These are phyloP conservation scores for Hypotaenidia okinawae DNA, from an alignment of 2,797 vertebrate genomes.

Conservation along the genomic window DNA sequence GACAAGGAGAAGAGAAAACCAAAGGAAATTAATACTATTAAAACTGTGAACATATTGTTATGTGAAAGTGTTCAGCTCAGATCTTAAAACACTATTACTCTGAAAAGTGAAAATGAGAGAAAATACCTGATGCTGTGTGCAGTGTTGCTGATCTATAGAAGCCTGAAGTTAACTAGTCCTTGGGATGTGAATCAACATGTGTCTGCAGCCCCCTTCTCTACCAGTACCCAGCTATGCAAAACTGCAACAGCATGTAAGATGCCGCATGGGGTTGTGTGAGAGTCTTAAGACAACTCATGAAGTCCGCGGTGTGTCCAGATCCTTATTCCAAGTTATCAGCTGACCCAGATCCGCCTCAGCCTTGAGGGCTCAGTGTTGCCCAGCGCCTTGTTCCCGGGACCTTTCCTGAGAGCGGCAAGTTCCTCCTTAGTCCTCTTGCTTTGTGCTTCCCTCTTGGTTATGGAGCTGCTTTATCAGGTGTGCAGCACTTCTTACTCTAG, in stretches of 20 bases:
- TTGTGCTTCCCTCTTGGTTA: background rate
- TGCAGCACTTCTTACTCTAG: slow-evolving; percentile 73
- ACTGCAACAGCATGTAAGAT: background rate
- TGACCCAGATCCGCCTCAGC: accelerated
- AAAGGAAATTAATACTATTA: background rate
- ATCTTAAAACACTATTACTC: background rate
- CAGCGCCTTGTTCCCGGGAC: background rate
- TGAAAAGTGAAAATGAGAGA: background rate
- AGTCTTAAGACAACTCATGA: accelerated
- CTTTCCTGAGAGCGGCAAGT: background rate
- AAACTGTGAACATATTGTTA: background rate
- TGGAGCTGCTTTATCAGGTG: slow-evolving; percentile 4
- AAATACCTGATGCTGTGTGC: background rate
- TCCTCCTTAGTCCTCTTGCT: background rate
- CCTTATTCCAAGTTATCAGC: background rate
- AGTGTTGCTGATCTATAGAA: background rate
- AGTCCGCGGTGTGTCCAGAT: background rate
- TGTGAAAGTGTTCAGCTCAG: background rate
- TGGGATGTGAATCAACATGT: accelerated
- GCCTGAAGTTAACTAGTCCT: background rate
- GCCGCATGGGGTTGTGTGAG: background rate
- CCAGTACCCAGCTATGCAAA: too few relatives aligned
- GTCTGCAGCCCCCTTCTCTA: too few relatives aligned
- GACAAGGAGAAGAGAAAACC: background rate
- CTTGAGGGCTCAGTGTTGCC: background rate